Percentiles rank a stretch among this genome's conserved stretches.
Conservation (phyloP, 1,140 invertebrate species). For the Leptinotarsa lineolata region DNA sequence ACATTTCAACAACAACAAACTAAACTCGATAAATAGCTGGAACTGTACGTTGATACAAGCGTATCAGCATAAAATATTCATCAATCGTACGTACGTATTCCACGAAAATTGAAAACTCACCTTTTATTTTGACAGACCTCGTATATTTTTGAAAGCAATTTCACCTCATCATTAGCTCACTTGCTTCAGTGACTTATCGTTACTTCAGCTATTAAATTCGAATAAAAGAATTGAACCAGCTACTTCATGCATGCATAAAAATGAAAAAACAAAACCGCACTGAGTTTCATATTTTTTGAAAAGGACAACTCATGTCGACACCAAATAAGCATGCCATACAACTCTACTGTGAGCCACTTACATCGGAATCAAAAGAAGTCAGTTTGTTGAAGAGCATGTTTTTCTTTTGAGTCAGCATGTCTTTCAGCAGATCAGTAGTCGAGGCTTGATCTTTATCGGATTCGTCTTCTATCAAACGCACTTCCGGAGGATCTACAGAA, state of each 20-base stretch:
- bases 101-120: no score
- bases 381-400: slow-evolving; percentile 84
- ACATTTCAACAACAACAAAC: no score
- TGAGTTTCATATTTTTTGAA: not conserved
- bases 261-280: not conserved
- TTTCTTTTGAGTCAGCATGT: slow-evolving; percentile 85
- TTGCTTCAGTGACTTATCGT: no score
- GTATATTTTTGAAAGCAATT: no score
- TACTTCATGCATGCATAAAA: slow-evolving; percentile 15
- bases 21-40: no score
- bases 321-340: not conserved
- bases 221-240: no score
- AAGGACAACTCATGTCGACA: not conserved
- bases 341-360: slow-evolving; percentile 58
- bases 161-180: no score
- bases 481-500: slow-evolving; percentile 58
- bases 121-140: no score
- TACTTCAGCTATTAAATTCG: no score
- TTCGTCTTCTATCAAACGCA: slow-evolving; percentile 54
- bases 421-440: slow-evolving; percentile 83
- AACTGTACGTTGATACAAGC: no score
- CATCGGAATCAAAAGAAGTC: slow-evolving; percentile 87
- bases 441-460: slow-evolving; percentile 68
- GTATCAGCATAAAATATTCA: no score
- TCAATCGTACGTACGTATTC: no score